These are phyloP conservation scores for Tamias sibiricus DNA, from an alignment of 2,113 vertebrate species.

Conservation along the genomic window DNA sequence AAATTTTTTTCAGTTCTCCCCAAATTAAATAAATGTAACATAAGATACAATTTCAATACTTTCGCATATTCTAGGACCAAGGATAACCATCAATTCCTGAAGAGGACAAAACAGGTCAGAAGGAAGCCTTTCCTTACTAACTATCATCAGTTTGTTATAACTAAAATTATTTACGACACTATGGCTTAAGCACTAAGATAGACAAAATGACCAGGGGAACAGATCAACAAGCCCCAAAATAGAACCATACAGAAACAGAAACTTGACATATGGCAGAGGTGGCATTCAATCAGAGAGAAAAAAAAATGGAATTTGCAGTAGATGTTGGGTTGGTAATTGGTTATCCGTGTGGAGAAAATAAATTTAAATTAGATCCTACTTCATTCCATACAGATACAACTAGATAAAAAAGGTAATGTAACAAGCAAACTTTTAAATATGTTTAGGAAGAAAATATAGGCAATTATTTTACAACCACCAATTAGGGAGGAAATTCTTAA, in stretches of 20 bases:
- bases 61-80: slow-evolving; percentile 16
- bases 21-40: slow-evolving; percentile 21
- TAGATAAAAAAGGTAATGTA: slow-evolving; percentile 33
- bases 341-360: background rate
- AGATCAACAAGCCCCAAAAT: background rate
- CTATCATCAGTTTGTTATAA: background rate
- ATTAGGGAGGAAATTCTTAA: slow-evolving; percentile 7
- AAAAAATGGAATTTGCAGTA: background rate
- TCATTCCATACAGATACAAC: background rate
- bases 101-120: background rate
- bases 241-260: background rate
- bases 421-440: slow-evolving; percentile 12
- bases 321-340: background rate
- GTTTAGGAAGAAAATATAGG: slow-evolving; percentile 43
- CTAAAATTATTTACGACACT: background rate
- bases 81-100: background rate
- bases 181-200: background rate
- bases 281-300: background rate
- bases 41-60: background rate
- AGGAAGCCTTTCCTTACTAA: background rate
- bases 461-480: slow-evolving; percentile 51
- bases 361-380: background rate
- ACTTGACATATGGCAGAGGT: background rate
- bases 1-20: slow-evolving; percentile 14
- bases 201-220: background rate